Evolutionary conservation across 2,113 vertebrate species (phyloP), one percentile per base, ranked within the genome.

Genomic region (Vulpes ferrilata): DNA sequence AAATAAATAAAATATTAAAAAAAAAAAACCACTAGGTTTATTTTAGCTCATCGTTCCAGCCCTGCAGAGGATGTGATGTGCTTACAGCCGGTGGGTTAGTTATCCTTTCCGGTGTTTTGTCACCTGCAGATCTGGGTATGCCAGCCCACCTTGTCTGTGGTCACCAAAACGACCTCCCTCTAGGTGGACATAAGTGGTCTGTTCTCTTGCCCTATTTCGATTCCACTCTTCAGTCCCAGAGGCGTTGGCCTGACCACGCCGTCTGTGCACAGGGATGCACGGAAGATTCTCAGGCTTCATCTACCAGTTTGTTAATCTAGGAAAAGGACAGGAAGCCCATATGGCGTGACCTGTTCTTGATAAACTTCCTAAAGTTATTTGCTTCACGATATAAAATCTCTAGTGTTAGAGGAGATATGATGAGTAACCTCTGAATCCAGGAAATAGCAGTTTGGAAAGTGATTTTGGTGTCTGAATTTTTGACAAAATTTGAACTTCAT

Each of bases 381-480:
- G 55, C 23, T 94, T 76, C 67, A 86, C 43, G 59, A 20, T 83
- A 67, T 95, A 93, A 85, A 92, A 73, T 71, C 62, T 62, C 27
- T 67, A 6, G 9, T 90, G 1, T 4, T 62, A 27, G 62, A 60
- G 23, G 57, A 97, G 38, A 92, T 62, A 25, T 17, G 51, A 64
- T 51, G 32, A 35, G 32, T 88, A 27, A 92, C 85, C n/a, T 78
- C 22, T 20, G 71, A 93, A 23, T 91, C 22, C n/a, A 78, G 65
- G 48, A 95, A 94, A 53, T n/a, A 51, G 17, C 35, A 53, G 4
- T 73, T 57, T 73, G 48, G 67, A 64, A 96, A 95, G 76, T 43
- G 69, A 73, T 91, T 88, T 88, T 95, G 32, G 88, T 83, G 27
- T 43, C 48, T 92, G 71, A 55, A 19, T 80, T 89, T 97, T 88